These are phyloP conservation scores for Hoplodrina blanda DNA, from an alignment of 2,888 invertebrate species.

Conservation along the genomic window DNA sequence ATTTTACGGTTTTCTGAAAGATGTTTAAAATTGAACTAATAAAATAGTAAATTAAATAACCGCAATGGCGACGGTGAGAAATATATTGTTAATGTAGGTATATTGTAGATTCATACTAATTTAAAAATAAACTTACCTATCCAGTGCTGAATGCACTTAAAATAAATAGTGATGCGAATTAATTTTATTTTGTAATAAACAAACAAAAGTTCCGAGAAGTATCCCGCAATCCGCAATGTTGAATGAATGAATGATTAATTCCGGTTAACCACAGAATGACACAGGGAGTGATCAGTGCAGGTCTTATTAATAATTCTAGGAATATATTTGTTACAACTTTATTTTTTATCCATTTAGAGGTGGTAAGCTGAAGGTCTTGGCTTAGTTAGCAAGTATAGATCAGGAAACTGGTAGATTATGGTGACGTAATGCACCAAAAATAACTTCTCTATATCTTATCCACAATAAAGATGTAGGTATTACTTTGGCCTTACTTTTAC, in stretches of 20 bases:
- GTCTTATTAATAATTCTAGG: conserved; percentile 53
- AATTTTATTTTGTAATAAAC: conserved; percentile 34
- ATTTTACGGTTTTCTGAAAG: background rate
- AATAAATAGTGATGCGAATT: conserved; percentile 26
- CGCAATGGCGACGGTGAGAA: no score
- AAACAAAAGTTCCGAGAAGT: conserved; percentile 63
- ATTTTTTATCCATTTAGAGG: conserved; percentile 45
- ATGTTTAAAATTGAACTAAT: no score
- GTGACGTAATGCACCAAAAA: conserved; percentile 51
- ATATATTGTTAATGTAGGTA: no score
- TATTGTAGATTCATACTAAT: no score
- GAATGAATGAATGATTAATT: conserved; percentile 74
- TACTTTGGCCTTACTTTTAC: background rate
- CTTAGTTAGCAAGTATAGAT: conserved; percentile 23
- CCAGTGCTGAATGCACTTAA: conserved; percentile 11
- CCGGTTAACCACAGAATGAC: conserved; percentile 73
- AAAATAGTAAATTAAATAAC: no score
- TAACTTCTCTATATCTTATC: conserved; percentile 12
- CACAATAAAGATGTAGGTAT: background rate
- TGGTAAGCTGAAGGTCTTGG: conserved; percentile 45
- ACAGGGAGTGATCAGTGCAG: conserved; percentile 53
- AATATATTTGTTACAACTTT: conserved; percentile 52
- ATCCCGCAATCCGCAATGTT: conserved; percentile 64
- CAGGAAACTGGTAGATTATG: conserved; percentile 16
- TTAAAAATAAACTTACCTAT: background rate